Conservation (phyloP, 2,113 vertebrate species). For the Columba janthina region DNA sequence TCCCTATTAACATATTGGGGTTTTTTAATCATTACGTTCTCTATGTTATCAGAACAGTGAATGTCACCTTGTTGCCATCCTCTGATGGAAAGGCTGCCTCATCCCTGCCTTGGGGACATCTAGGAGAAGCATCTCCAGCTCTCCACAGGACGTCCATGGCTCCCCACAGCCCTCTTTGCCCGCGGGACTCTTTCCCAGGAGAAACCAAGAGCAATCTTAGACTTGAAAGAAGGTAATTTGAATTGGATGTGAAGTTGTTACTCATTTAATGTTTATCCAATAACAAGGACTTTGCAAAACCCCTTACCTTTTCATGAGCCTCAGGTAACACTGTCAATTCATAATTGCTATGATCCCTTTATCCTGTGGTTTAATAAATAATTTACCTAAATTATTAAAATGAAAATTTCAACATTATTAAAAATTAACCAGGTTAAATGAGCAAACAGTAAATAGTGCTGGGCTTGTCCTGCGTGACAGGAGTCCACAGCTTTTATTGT, state of each 20-base stretch:
- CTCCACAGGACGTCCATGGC: not conserved
- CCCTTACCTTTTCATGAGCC: conserved; percentile 70
- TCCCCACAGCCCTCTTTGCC: not conserved
- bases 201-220: not conserved
- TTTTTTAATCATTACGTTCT: not conserved
- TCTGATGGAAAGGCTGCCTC: not conserved
- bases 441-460: conserved; percentile 77
- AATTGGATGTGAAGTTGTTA: conserved; percentile 68
- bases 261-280: conserved; percentile 74
- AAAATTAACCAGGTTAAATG: conserved; percentile 84
- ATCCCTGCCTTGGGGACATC: not conserved
- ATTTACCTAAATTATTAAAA: conserved; percentile 84
- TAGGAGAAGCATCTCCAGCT: not conserved
- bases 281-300: conserved; percentile 69
- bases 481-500: conserved; percentile 63
- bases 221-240: conserved; percentile 42
- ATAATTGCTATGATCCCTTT: conserved; percentile 78
- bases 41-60: not conserved
- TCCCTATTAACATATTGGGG: not conserved
- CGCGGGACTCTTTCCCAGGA: not conserved
- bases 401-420: conserved; percentile 84
- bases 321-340: conserved; percentile 76
- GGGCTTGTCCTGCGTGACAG: conserved; percentile 66
- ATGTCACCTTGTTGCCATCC: not conserved
- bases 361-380: conserved; percentile 80